These are phyloP conservation scores for Sebastes kiyomatsui DNA, from an alignment of 2,797 vertebrate genomes.

Conservation along the genomic window DNA sequence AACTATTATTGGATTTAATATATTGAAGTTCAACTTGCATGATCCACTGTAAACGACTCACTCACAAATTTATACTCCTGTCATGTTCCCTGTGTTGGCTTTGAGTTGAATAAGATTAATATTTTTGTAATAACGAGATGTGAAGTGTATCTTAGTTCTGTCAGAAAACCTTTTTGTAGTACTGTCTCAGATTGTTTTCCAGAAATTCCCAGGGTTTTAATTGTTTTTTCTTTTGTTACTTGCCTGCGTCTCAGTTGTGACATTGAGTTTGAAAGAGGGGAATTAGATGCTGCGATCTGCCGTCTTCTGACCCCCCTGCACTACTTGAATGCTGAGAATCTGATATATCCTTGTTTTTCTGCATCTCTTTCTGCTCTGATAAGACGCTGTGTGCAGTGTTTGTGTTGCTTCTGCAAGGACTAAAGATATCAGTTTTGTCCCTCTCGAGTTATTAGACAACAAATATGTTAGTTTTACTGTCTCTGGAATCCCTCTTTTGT, in stretches of 20 bases:
- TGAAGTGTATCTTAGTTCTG: slow-evolving; percentile 63
- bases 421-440: slow-evolving; percentile 22
- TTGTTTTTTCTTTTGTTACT: slow-evolving; percentile 12
- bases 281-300: background rate
- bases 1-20: slow-evolving; percentile 25
- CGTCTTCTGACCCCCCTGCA: background rate
- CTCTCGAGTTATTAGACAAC: slow-evolving; percentile 4
- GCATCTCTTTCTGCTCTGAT: slow-evolving; percentile 35
- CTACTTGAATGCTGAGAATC: slow-evolving; percentile 47
- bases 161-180: slow-evolving; percentile 57
- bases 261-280: slow-evolving; percentile 11
- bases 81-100: slow-evolving; percentile 29
- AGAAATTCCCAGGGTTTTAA: slow-evolving; percentile 41
- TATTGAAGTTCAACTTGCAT: slow-evolving; percentile 52
- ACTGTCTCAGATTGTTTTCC: slow-evolving; percentile 46
- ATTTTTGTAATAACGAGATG: slow-evolving; percentile 75
- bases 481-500: slow-evolving; percentile 51
- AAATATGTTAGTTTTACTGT: slow-evolving; percentile 54
- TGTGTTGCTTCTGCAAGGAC: slow-evolving; percentile 53
- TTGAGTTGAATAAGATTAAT: slow-evolving; percentile 69
- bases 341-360: slow-evolving; percentile 31
- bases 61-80: slow-evolving; percentile 36
- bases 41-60: slow-evolving; percentile 39
- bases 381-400: slow-evolving; percentile 59
- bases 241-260: slow-evolving; percentile 32